Conservation (phyloP, 2,113 vertebrate genomes). For the Phalacrocorax pelagicus region DNA sequence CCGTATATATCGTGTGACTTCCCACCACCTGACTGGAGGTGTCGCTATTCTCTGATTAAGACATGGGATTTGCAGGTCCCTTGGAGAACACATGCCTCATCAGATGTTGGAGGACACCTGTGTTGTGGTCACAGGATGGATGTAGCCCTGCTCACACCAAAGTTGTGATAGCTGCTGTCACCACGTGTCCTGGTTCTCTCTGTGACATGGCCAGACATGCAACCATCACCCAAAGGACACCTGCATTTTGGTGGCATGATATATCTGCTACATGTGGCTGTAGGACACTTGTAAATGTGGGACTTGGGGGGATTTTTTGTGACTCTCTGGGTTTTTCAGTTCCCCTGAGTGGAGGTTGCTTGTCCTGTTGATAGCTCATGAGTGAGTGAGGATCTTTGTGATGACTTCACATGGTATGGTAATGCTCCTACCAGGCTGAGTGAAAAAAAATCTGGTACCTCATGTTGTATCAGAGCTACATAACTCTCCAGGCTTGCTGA, state of each 20-base stretch:
- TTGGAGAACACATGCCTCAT: accelerated
- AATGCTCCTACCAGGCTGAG: not conserved
- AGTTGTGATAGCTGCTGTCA: not conserved
- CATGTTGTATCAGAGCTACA: not conserved
- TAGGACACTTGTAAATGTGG: not conserved
- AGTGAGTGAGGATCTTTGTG: not conserved
- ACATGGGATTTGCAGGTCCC: not conserved
- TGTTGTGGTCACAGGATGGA: accelerated
- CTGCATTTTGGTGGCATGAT: not conserved
- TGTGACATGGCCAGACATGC: not conserved
- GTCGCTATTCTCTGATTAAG: not conserved
- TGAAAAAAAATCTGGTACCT: not conserved
- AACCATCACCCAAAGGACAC: not conserved
- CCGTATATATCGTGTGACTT: accelerated
- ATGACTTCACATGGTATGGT: not conserved
- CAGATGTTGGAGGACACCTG: not conserved
- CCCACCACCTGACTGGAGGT: not conserved
- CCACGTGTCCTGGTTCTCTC: not conserved
- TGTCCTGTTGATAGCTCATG: not conserved
- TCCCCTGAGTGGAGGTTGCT: not conserved
- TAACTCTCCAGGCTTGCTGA: not conserved
- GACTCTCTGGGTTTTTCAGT: not conserved
- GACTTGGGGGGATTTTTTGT: not conserved
- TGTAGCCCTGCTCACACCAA: not conserved
- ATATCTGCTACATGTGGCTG: accelerated